Base-by-base conservation (phyloP, 2,888 invertebrate genomes). In the Drosophila siamana region DNA sequence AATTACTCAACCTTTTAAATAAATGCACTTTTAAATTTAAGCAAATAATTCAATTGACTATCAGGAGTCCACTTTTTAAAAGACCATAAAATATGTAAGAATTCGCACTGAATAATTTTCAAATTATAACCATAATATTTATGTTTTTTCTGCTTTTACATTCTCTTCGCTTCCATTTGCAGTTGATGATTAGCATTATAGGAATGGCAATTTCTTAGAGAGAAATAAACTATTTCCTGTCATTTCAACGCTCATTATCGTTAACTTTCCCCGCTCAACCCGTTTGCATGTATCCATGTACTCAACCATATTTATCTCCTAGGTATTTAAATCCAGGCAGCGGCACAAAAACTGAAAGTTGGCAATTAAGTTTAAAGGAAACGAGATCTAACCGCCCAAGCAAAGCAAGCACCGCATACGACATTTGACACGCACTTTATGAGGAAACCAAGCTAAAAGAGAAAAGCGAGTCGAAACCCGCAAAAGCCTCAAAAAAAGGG, bases 341-440 rank as follows among this genome's bases (percentile, higher is more conserved):
- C 16, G 33, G 46, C 9, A 69, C 16, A 19, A 19, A n/a, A 16
- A 22, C 77, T 74, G 77, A 52, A 80, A 80, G 80, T 69, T 80
- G 86, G 65, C 86, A 82, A 82, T 82, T 82, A 83, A 80, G 47
- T 66, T 47, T 47, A 52, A 71, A 66, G 59, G 69, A 70, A 86
- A 52, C 44, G 61, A 60, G 56, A 38, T 61, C 22, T 40, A 72
- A 65, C 71, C 69, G 33, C 33, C 54, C 24, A 7, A 15, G 28
- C 52, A 55, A 7, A 15, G 28, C 52, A 55, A n/a, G n/a, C 9
- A 60, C 74, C 78, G 60, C 70, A 66, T 62, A 26, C 55, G 59
- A 74, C 72, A 69, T 68, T 69, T 65, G 72, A 52, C 74, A 78
- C 67, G 66, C 87, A 86, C 78, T 86, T 82, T 74, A 84, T 84